Percentiles rank a stretch among this genome's conserved stretches.
Conservation (phyloP, 2,113 vertebrate species). For the Neoarius graeffei region DNA sequence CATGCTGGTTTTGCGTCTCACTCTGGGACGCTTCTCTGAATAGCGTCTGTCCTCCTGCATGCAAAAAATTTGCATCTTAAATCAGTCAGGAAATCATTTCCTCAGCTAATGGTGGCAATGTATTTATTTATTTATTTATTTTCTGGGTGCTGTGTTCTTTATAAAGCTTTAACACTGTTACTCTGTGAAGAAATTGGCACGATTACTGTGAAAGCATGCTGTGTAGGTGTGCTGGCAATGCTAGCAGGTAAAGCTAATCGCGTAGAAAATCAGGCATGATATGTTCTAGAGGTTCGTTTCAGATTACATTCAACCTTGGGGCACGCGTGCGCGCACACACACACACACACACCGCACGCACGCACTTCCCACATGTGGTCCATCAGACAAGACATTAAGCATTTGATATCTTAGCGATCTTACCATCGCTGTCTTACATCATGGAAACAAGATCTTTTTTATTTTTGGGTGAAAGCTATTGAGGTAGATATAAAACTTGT, state of each 20-base stretch:
- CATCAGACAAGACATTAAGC: background rate
- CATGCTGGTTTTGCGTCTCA: background rate
- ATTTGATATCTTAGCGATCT: background rate
- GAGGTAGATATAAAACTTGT: background rate
- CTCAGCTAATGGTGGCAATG: background rate
- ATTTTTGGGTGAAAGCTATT: background rate
- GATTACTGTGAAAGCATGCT: background rate
- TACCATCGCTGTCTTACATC: background rate
- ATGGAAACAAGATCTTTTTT: background rate
- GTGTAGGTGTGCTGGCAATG: conserved; percentile 25
- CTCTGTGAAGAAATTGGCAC: background rate
- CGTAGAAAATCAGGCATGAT: background rate
- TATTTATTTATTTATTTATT: too few relatives aligned
- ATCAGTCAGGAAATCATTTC: conserved; percentile 11
- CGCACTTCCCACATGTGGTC: background rate
- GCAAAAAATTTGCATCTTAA: background rate
- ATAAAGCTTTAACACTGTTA: conserved; percentile 14
- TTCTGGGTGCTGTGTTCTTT: background rate
- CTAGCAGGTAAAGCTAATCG: background rate
- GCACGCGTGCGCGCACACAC: too few relatives aligned
- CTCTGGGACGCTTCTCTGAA: conserved; percentile 18
- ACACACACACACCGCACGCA: background rate
- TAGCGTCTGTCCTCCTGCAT: conserved; percentile 18
- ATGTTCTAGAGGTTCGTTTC: background rate
- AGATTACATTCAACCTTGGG: background rate